Evolutionary conservation across 2,797 vertebrate genomes (phyloP).

Genomic region (Sebastes hubbsi): DNA sequence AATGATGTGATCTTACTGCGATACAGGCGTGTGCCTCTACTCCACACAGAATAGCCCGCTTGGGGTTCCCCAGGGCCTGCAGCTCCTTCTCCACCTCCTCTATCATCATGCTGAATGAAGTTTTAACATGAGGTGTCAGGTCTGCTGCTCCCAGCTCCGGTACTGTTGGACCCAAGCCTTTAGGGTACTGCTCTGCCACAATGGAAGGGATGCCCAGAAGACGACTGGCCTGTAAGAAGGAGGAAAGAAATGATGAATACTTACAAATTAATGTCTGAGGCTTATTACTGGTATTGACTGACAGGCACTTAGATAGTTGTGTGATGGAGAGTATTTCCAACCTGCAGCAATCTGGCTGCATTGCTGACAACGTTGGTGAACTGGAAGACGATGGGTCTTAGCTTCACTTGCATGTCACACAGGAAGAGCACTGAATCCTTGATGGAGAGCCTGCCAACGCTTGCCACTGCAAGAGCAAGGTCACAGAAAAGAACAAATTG

Average conservation of each 20-base stretch:
- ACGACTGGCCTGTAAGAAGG: slow-evolving; percentile 78
- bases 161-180: slow-evolving; percentile 89
- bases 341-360: slow-evolving; percentile 88
- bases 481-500: neutral
- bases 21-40: slow-evolving; percentile 92
- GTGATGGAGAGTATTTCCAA: slow-evolving; percentile 36
- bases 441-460: slow-evolving; percentile 79
- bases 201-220: slow-evolving; percentile 84
- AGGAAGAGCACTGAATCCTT: slow-evolving; percentile 86
- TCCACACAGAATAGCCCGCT: slow-evolving; percentile 89
- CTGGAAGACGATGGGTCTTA: slow-evolving; percentile 85
- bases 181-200: slow-evolving; percentile 91
- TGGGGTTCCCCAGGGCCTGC: slow-evolving; percentile 78
- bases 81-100: slow-evolving; percentile 80
- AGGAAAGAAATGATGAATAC: neutral
- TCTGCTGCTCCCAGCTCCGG: slow-evolving; percentile 86
- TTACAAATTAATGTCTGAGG: neutral
- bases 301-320: neutral
- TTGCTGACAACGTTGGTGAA: slow-evolving; percentile 90
- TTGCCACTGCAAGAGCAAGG: slow-evolving; percentile 76
- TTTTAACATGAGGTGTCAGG: slow-evolving; percentile 84
- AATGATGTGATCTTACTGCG: slow-evolving; percentile 75
- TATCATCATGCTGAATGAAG: slow-evolving; percentile 89
- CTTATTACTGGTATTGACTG: neutral
- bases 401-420: slow-evolving; percentile 95